phyloP scores from a whole-genome alignment of 2,888 invertebrate genomes.

The Eucera pruinosa region DNA sequence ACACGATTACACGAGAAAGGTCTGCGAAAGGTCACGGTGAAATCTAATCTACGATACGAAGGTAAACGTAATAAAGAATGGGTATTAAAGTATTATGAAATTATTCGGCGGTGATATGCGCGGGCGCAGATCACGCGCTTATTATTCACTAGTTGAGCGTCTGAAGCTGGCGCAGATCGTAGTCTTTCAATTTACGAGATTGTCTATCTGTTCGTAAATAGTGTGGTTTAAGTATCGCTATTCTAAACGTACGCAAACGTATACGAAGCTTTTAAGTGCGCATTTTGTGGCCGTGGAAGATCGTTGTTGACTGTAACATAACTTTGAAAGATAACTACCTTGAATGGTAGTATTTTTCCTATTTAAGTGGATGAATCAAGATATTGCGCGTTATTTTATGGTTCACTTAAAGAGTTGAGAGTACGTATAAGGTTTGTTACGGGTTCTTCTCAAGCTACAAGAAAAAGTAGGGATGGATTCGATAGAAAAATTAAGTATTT shows the following conservation, averaged over 20 bases:
- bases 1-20: background rate
- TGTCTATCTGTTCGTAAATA: slow-evolving; percentile 12
- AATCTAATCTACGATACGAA: background rate
- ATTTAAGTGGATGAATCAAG: too few relatives aligned
- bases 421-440: too few relatives aligned
- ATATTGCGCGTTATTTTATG: too few relatives aligned
- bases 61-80: background rate
- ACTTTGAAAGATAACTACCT: background rate
- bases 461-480: too few relatives aligned
- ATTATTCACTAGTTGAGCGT: background rate
- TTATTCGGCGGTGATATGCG: background rate
- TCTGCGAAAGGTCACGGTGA: slow-evolving; percentile 1
- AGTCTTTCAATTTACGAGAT: slow-evolving; percentile 26
- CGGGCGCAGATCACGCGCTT: background rate
- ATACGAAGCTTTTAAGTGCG: slow-evolving; percentile 2
- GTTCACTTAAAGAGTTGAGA: too few relatives aligned
- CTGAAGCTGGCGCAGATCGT: background rate
- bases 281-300: background rate
- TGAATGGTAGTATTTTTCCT: too few relatives aligned
- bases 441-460: too few relatives aligned
- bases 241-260: background rate
- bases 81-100: slow-evolving; percentile 36
- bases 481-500: too few relatives aligned
- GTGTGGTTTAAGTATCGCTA: background rate
- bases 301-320: background rate